Percentiles rank a stretch among this genome's conserved stretches.
These are phyloP conservation scores for Cebus imitator DNA, from an alignment of 2,113 vertebrate genomes.

Conservation along the genomic window DNA sequence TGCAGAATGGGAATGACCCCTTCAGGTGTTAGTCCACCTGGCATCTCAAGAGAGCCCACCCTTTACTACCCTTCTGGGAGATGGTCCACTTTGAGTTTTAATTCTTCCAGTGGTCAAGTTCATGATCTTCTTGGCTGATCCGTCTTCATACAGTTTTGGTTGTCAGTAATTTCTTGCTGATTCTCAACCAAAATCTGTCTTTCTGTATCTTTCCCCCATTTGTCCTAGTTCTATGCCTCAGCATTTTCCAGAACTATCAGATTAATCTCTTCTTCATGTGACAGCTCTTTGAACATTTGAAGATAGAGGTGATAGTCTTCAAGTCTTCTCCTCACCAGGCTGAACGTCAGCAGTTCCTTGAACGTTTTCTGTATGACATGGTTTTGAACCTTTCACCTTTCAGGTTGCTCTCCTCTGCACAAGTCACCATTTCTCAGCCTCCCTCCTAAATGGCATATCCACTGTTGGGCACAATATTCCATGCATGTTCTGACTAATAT, in stretches of 20 bases:
- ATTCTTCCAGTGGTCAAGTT: background rate
- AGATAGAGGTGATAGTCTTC: background rate
- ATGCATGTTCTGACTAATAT: background rate
- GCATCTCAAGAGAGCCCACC: background rate
- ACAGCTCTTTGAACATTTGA: background rate
- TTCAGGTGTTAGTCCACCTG: background rate
- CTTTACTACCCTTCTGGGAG: background rate
- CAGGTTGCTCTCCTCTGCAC: background rate
- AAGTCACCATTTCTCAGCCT: background rate
- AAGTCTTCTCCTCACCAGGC: background rate
- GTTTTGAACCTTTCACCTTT: background rate
- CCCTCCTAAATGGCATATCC: background rate
- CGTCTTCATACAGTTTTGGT: background rate
- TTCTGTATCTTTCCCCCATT: background rate
- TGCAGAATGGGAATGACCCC: background rate
- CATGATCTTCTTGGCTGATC: background rate
- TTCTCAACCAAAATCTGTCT: background rate
- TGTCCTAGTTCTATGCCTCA: background rate
- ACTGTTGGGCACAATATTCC: background rate
- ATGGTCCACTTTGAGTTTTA: background rate
- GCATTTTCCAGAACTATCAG: background rate
- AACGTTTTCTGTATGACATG: background rate
- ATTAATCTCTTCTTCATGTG: background rate
- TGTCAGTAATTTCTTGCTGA: background rate
- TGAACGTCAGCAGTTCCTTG: background rate